Evolutionary conservation across 2,888 invertebrate species (phyloP).

Genomic region (Schrankia costaestrigalis): DNA sequence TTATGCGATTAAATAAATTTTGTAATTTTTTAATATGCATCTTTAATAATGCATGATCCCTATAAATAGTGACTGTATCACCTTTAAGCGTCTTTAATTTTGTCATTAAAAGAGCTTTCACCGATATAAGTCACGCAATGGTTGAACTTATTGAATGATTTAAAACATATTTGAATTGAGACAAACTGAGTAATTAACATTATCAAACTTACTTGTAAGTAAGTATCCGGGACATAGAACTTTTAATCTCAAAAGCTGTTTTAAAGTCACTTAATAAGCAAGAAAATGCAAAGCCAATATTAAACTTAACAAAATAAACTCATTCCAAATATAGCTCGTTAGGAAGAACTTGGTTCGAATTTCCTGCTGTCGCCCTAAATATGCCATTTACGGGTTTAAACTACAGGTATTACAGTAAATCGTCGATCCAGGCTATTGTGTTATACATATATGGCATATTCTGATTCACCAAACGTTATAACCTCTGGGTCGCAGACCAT

Average conservation of each 20-base stretch:
- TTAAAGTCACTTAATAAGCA: background rate
- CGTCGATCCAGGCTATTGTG: slow-evolving; percentile 61
- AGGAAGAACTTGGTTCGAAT: slow-evolving; percentile 23
- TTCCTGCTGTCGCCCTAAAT: slow-evolving; percentile 29
- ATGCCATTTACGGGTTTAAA: slow-evolving; percentile 44
- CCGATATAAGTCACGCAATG: slow-evolving; percentile 63
- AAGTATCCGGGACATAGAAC: too few relatives aligned
- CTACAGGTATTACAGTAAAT: slow-evolving; percentile 57
- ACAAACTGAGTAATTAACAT: too few relatives aligned
- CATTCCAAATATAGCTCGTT: slow-evolving; percentile 27
- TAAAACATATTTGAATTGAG: too few relatives aligned
- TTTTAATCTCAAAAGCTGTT: too few relatives aligned
- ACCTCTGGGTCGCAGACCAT: slow-evolving; percentile 46
- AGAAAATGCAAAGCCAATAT: slow-evolving; percentile 4
- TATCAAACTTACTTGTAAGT: too few relatives aligned
- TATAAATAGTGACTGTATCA: slow-evolving; percentile 40
- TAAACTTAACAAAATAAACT: slow-evolving; percentile 14
- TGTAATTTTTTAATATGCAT: slow-evolving; percentile 53
- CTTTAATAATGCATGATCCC: slow-evolving; percentile 43
- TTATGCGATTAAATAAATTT: slow-evolving; percentile 56
- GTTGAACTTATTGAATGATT: too few relatives aligned
- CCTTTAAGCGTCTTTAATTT: slow-evolving; percentile 56
- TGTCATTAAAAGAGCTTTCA: slow-evolving; percentile 63
- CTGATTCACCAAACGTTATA: slow-evolving; percentile 43
- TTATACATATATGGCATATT: slow-evolving; percentile 59